phyloP scores from a whole-genome alignment of 2,797 vertebrate genomes.

The Macrochelys suwanniensis region DNA sequence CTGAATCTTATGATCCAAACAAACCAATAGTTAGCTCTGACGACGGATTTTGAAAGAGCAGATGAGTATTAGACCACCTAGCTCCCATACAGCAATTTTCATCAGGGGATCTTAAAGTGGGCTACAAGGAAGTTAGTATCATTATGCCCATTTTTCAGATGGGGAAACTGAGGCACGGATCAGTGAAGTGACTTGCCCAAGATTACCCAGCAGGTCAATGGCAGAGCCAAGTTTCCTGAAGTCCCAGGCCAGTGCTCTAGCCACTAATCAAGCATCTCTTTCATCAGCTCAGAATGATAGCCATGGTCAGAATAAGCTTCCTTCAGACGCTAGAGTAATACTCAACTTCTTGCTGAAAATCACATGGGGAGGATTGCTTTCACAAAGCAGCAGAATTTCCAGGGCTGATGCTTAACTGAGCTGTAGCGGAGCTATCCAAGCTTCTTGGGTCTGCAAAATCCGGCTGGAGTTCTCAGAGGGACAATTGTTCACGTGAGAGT shows the following conservation, averaged over 20 bases:
- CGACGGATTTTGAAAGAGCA: constrained; percentile 38
- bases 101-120: not conserved
- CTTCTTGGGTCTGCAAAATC: not conserved
- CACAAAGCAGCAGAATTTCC: not conserved
- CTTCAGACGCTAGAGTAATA: not conserved
- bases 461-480: not conserved
- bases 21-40: constrained; percentile 9
- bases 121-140: not conserved
- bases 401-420: not conserved
- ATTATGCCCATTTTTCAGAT: not conserved
- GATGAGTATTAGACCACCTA: not conserved
- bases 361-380: not conserved
- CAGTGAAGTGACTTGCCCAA: not conserved
- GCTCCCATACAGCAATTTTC: not conserved
- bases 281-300: constrained; percentile 9
- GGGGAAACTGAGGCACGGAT: not conserved
- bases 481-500: not conserved
- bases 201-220: not conserved
- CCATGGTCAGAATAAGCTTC: not conserved
- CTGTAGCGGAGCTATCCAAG: not conserved
- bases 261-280: not conserved
- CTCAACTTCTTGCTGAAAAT: not conserved
- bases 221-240: not conserved
- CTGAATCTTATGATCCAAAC: not conserved
- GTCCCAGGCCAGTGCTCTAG: not conserved